Evolutionary conservation across 2,888 invertebrate species (phyloP), one percentile per base, ranked within the genome.

Genomic region (Rhodophaea formosa): DNA sequence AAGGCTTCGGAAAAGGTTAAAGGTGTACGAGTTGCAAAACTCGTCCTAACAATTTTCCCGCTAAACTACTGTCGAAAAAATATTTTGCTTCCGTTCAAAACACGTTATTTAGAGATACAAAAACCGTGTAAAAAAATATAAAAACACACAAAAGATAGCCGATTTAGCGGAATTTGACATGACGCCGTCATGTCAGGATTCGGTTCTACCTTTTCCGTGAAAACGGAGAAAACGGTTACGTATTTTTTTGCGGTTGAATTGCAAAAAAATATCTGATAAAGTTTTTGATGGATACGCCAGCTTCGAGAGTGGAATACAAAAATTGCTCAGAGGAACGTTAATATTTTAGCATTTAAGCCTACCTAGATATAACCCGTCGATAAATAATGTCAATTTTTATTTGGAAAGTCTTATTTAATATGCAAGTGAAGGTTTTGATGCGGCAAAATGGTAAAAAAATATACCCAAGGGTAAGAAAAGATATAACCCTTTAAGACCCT

Each of bases 131-230:
- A 53, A 53, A 53, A 53, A 23, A 23, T 16, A 23, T 5, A 16
- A 44, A 44, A 15, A 44, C 15, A 53, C 30, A 43, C 23, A 53
- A 53, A 44, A 53, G 53, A 43, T 53, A 42, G 43, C 15, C 53
- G 53, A 44, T 53, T 53, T 44, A 44, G 29, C 30, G 30, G 30
- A 44, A 44, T 53, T 53, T 43, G 43, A 53, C 53, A 53, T 53
- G 53, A 53, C 53, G 30, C 14, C 30, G 53, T 51, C 51, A 39
- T 39, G 51, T 44, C 53, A 30, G n/a, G 44, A 29, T 43, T 15
- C 23, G 12, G 30, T 14, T 39, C 15, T 8, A 29, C 43, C n/a
- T 53, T 42, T 42, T 12, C 12, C 30, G 7, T 14, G 10, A 39
- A 51, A 51, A 16, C 35, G 51, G 16, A 17, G n/a, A 3, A 17